Percentiles rank a stretch among this genome's conserved stretches.
Evolutionary conservation across 1,140 invertebrate species (phyloP).

Genomic region (Grapholita molesta): DNA sequence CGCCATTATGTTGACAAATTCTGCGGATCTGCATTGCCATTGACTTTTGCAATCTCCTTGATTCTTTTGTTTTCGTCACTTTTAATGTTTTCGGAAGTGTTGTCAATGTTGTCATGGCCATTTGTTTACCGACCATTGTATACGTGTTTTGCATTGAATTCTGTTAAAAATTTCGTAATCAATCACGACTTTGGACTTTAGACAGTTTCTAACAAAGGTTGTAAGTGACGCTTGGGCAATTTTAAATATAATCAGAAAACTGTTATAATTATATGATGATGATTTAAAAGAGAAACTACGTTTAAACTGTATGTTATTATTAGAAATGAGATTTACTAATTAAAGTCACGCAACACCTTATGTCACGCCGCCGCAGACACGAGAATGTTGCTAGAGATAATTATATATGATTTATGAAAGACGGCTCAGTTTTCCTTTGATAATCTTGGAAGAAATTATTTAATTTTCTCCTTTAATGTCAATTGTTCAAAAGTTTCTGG

Average conservation of each 20-base stretch:
- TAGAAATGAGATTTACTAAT: slow-evolving; percentile 10
- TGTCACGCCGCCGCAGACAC: neutral
- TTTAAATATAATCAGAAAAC: neutral
- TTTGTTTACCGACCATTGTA: neutral
- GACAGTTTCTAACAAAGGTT: neutral
- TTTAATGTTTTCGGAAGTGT: slow-evolving; percentile 10
- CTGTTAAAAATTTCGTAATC: neutral
- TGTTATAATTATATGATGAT: neutral
- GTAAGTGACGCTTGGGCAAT: neutral
- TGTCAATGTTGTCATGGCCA: neutral
- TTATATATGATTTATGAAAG: slow-evolving; percentile 6
- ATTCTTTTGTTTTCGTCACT: slow-evolving; percentile 9
- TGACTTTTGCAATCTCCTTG: neutral
- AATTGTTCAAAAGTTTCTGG: neutral
- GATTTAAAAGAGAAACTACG: neutral
- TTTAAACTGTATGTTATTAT: slow-evolving; percentile 3
- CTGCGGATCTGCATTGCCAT: neutral
- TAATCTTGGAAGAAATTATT: neutral
- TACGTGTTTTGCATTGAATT: neutral
- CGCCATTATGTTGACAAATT: neutral
- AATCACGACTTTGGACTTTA: neutral
- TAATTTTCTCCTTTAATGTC: neutral
- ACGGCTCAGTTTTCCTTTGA: neutral
- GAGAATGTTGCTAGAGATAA: neutral
- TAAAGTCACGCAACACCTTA: slow-evolving; percentile 13